Conservation (phyloP, 2,797 vertebrate species). For the Aselliscus stoliczkanus region DNA sequence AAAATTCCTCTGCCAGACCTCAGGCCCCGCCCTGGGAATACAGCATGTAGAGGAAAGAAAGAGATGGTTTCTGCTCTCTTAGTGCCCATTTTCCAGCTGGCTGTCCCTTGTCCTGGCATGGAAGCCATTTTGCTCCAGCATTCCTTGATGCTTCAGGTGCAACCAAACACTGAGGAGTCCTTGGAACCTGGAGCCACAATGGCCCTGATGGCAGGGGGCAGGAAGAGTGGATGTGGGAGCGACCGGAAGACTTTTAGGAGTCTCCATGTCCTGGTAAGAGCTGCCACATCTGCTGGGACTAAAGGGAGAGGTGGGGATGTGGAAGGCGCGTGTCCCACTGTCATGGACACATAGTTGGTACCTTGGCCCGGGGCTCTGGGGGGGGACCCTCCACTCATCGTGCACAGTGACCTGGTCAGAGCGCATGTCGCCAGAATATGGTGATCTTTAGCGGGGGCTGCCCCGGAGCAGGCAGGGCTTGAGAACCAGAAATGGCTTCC, state of each 20-base stretch:
- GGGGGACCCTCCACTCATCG: not conserved
- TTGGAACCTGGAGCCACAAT: not conserved
- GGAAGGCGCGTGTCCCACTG: not conserved
- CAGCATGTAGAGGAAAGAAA: fast-evolving
- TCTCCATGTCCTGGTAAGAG: fast-evolving
- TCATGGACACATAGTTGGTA: fast-evolving
- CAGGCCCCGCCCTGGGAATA: not conserved
- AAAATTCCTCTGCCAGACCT: not conserved
- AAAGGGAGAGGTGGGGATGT: not conserved
- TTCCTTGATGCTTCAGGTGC: not conserved
- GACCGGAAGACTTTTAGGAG: not conserved
- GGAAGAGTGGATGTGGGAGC: not conserved
- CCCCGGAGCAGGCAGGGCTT: not conserved
- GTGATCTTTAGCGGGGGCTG: not conserved
- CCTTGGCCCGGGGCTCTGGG: not conserved
- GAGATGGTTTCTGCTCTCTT: not conserved
- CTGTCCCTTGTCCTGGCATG: not conserved
- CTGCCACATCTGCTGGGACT: not conserved
- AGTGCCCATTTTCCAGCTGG: not conserved
- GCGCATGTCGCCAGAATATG: fast-evolving
- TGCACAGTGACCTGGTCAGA: not conserved
- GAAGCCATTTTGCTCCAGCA: not conserved
- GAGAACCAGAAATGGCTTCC: not conserved
- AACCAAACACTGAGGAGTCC: not conserved
- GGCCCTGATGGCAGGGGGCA: fast-evolving